Evolutionary conservation across 2,797 vertebrate species (phyloP).

Genomic region (Cryptoblepharus egeriae): DNA sequence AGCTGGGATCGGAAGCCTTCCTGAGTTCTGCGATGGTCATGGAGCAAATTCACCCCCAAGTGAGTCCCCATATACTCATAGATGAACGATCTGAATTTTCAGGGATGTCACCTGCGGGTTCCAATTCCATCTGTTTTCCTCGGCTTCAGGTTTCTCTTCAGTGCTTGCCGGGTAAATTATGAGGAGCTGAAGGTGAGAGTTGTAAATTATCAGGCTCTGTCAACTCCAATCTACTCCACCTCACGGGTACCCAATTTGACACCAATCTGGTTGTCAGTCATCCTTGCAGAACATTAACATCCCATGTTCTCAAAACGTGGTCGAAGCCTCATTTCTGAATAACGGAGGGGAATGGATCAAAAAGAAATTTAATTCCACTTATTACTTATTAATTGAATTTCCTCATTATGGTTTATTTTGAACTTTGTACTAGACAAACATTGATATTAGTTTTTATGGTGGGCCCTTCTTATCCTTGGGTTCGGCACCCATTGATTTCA

Average conservation of each 20-base stretch:
- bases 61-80: conserved; percentile 47
- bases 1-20: rapidly evolving
- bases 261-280: conserved; percentile 70
- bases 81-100: conserved; percentile 50
- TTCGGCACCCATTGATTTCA: too few relatives aligned
- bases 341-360: neutral
- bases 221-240: conserved; percentile 60
- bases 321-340: conserved; percentile 26
- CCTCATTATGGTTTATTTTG: too few relatives aligned
- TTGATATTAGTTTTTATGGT: too few relatives aligned
- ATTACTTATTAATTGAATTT: too few relatives aligned
- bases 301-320: conserved; percentile 52
- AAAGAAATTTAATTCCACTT: too few relatives aligned
- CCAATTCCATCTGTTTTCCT: conserved; percentile 64
- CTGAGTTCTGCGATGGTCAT: conserved; percentile 6
- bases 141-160: conserved; percentile 61
- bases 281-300: conserved; percentile 64
- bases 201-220: conserved; percentile 64
- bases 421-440: too few relatives aligned
- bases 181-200: conserved; percentile 64
- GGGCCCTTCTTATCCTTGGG: too few relatives aligned
- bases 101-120: conserved; percentile 51
- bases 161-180: conserved; percentile 64
- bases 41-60: neutral
- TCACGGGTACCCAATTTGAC: conserved; percentile 62